Evolutionary conservation across 2,797 vertebrate species (phyloP).

Genomic region (Muraenolepis orangiensis): DNA sequence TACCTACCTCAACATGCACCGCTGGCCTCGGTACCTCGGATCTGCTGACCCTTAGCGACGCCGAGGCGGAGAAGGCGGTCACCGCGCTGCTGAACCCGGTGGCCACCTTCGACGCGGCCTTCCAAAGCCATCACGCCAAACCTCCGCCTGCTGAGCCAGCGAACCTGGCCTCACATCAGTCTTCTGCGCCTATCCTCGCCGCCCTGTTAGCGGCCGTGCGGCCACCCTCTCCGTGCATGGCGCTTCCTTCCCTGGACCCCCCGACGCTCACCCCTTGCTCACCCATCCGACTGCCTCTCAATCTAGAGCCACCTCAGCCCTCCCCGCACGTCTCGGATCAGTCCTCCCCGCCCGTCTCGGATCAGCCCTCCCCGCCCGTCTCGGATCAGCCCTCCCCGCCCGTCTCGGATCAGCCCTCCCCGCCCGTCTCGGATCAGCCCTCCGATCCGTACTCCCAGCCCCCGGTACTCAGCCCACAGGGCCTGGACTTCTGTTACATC

Average conservation of each 20-base stretch:
- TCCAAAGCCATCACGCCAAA: conserved; percentile 6
- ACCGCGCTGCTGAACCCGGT: conserved; percentile 41
- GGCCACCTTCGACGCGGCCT: conserved; percentile 17
- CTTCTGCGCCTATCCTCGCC: conserved; percentile 13
- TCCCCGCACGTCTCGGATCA: not conserved
- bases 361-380: conserved; percentile 51
- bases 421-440: not conserved
- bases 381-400: conserved; percentile 1
- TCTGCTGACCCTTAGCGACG: conserved; percentile 51
- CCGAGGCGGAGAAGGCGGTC: conserved; percentile 53
- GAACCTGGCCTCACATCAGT: conserved; percentile 9
- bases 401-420: not conserved
- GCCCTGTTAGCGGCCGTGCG: conserved; percentile 5
- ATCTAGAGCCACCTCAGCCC: conserved; percentile 6
- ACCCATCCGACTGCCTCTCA: conserved; percentile 1
- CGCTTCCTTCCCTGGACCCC: conserved; percentile 33
- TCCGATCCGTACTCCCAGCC: conserved; percentile 50
- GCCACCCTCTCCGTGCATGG: conserved; percentile 16
- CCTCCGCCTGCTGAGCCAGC: conserved; percentile 11
- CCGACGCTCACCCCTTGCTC: conserved; percentile 25
- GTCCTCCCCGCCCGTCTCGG: no score
- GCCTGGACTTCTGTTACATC: conserved; percentile 33
- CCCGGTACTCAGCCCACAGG: conserved; percentile 64
- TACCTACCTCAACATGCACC: conserved; percentile 28
- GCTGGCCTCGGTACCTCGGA: conserved; percentile 41